phyloP scores from a whole-genome alignment of 2,797 vertebrate species.

The Clamator glandarius region DNA sequence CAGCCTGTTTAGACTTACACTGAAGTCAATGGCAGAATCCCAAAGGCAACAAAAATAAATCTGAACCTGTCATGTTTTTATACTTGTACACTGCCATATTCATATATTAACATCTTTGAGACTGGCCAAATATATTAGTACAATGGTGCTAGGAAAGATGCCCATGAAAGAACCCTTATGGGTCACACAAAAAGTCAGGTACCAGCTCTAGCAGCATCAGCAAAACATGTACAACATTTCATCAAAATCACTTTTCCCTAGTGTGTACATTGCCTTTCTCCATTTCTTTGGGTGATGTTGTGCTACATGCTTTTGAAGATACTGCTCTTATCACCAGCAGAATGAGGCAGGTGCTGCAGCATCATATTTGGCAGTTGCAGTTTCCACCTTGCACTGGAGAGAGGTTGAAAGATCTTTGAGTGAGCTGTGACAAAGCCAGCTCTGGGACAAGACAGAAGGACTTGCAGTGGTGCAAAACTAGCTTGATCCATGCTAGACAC shows the following conservation, averaged over 20 bases:
- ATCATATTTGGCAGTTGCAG: neutral
- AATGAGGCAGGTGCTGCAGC: neutral
- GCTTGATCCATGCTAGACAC: neutral
- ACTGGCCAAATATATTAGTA: neutral
- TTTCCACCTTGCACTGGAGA: neutral
- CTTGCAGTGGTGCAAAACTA: neutral
- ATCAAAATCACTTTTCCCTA: neutral
- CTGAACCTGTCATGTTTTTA: neutral
- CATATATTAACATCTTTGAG: neutral
- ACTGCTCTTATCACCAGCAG: neutral
- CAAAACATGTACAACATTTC: neutral
- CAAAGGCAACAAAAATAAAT: constrained; percentile 8
- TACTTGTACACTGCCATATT: neutral
- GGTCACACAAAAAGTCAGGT: neutral
- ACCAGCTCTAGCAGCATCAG: neutral
- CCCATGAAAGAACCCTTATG: neutral
- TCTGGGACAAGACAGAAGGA: neutral
- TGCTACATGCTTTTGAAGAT: neutral
- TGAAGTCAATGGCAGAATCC: neutral
- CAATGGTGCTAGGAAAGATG: neutral
- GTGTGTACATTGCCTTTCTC: neutral
- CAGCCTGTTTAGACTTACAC: neutral
- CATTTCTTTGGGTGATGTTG: neutral
- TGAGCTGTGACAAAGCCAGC: neutral
- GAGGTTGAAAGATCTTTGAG: neutral